phyloP scores from a whole-genome alignment of 2,113 vertebrate species.

The Lycaon pictus region DNA sequence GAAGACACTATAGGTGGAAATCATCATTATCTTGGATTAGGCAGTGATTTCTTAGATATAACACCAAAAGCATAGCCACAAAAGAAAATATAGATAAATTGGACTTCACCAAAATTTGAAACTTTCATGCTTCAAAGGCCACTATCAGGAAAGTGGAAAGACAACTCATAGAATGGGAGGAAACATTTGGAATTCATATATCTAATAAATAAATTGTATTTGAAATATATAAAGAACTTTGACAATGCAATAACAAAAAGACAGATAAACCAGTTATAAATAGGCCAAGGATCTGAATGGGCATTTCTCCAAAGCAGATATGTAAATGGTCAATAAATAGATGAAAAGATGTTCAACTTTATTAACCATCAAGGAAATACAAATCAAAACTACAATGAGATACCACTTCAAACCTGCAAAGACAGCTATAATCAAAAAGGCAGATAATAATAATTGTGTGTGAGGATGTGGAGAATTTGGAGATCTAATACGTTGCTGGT shows the following conservation, averaged over 20 bases:
- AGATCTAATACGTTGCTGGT: neutral
- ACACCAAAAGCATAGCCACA: neutral
- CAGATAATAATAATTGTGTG: neutral
- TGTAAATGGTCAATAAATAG: neutral
- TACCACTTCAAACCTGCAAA: neutral
- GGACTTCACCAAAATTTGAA: neutral
- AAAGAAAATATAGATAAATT: constrained; percentile 16
- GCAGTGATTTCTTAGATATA: neutral
- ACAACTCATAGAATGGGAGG: neutral
- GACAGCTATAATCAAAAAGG: neutral
- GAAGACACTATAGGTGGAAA: neutral
- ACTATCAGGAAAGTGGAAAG: neutral
- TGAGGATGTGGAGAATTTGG: neutral
- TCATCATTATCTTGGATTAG: neutral
- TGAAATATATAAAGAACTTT: neutral
- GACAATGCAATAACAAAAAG: neutral
- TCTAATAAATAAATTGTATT: neutral
- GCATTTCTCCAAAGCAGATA: neutral
- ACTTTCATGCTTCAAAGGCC: neutral
- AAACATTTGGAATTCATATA: neutral
- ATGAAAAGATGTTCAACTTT: neutral
- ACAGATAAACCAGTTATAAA: neutral
- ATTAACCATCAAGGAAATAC: neutral
- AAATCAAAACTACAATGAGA: constrained; percentile 7
- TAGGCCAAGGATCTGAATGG: neutral